Evolutionary conservation across 2,888 invertebrate genomes (phyloP).

Genomic region (Morinoia aosen): DNA sequence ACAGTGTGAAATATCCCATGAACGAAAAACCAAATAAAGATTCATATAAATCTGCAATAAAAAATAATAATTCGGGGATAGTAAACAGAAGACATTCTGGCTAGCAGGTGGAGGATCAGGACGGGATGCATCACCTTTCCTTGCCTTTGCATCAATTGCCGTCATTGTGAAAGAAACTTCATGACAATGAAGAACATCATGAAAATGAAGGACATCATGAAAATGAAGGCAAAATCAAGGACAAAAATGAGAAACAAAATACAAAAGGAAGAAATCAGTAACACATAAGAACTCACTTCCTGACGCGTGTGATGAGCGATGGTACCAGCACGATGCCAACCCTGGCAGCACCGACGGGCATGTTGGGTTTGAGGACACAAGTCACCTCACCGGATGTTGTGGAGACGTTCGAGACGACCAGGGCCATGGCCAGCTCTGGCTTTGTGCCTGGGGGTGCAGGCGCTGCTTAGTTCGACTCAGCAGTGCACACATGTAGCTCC

Average conservation of each 20-base stretch:
- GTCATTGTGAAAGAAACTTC: background rate
- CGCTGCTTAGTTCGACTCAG: background rate
- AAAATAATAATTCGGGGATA: no score
- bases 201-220: background rate
- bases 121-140: no score
- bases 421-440: conserved; percentile 18
- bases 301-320: conserved; percentile 4
- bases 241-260: background rate
- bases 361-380: conserved; percentile 6
- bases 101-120: no score
- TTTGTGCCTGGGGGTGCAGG: background rate
- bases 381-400: background rate
- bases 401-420: background rate
- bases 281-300: conserved; percentile 16
- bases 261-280: background rate
- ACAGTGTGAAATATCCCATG: no score
- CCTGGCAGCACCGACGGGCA: conserved; percentile 52
- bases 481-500: background rate
- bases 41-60: no score
- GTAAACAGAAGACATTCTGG: no score
- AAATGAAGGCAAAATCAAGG: background rate
- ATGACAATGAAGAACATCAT: background rate
- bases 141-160: no score
- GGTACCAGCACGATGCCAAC: conserved; percentile 52
- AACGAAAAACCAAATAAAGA: no score